Evolutionary conservation across 2,113 vertebrate species (phyloP).

Genomic region (Embiotoca jacksoni): DNA sequence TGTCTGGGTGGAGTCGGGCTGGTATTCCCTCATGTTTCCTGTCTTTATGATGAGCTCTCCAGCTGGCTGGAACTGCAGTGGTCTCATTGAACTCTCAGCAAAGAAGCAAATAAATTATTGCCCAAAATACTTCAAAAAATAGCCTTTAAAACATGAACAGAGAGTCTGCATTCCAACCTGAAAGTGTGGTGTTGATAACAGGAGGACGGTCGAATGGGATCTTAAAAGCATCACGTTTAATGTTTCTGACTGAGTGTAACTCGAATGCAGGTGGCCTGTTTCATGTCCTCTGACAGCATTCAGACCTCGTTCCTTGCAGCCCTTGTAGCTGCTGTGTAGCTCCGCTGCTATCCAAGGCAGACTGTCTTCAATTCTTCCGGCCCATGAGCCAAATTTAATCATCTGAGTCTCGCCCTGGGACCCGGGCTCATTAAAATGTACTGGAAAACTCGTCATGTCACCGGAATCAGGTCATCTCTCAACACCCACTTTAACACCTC

Average conservation of each 20-base stretch:
- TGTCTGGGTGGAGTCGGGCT: not conserved
- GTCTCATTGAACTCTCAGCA: not conserved
- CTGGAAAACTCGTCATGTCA: constrained; percentile 64
- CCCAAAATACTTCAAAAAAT: no score
- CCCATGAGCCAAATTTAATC: constrained; percentile 70
- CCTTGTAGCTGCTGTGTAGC: constrained; percentile 29
- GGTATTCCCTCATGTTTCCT: no score
- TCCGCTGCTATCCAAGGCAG: constrained; percentile 32
- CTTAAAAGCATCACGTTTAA: not conserved
- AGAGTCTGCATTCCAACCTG: no score
- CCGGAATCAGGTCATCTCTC: constrained; percentile 65
- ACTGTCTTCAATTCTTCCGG: constrained; percentile 49
- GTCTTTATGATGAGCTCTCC: no score
- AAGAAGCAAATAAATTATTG: not conserved
- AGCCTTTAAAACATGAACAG: no score
- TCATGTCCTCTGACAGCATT: constrained; percentile 10
- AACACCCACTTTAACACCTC: constrained; percentile 37
- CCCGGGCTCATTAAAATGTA: constrained; percentile 66
- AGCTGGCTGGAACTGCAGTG: no score
- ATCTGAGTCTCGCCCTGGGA: constrained; percentile 60
- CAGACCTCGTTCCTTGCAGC: not conserved
- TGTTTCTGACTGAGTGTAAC: not conserved
- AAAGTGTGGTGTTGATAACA: no score
- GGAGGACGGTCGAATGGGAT: no score
- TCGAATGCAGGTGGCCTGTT: not conserved